phyloP scores from a whole-genome alignment of 2,113 vertebrate species.

The Sorex araneus region DNA sequence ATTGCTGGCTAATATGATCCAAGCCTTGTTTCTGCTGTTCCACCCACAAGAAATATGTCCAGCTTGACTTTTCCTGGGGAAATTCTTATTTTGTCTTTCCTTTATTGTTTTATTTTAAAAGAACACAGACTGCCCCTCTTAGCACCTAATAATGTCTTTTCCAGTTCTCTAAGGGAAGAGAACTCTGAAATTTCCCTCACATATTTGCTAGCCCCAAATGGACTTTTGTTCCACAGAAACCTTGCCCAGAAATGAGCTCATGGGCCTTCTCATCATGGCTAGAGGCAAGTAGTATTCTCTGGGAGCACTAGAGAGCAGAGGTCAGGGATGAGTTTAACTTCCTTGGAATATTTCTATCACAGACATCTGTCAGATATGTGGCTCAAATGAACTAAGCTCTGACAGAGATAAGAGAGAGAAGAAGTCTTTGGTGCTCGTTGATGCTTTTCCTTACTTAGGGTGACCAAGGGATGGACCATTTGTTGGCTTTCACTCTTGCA shows the following conservation, averaged over 20 bases:
- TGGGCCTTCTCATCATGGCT: constrained; percentile 62
- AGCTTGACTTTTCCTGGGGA: constrained; percentile 84
- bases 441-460: constrained; percentile 14
- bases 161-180: constrained; percentile 79
- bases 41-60: constrained; percentile 73
- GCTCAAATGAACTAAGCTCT: constrained; percentile 58
- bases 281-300: constrained; percentile 72
- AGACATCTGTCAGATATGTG: neutral
- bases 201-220: constrained; percentile 74
- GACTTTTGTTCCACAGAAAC: constrained; percentile 69
- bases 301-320: constrained; percentile 63
- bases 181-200: constrained; percentile 73
- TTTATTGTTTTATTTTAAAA: constrained; percentile 80
- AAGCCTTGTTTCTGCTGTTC: constrained; percentile 59
- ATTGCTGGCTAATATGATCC: constrained; percentile 53
- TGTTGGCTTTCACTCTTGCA: neutral
- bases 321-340: constrained; percentile 59
- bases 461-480: neutral
- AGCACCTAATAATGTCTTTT: constrained; percentile 80
- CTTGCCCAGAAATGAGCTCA: constrained; percentile 82
- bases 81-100: constrained; percentile 72
- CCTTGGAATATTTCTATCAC: constrained; percentile 66
- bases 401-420: neutral
- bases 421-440: neutral
- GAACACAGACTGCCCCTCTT: constrained; percentile 68